These are phyloP conservation scores for Netelia inedita DNA, from an alignment of 2,888 invertebrate species.

Conservation along the genomic window DNA sequence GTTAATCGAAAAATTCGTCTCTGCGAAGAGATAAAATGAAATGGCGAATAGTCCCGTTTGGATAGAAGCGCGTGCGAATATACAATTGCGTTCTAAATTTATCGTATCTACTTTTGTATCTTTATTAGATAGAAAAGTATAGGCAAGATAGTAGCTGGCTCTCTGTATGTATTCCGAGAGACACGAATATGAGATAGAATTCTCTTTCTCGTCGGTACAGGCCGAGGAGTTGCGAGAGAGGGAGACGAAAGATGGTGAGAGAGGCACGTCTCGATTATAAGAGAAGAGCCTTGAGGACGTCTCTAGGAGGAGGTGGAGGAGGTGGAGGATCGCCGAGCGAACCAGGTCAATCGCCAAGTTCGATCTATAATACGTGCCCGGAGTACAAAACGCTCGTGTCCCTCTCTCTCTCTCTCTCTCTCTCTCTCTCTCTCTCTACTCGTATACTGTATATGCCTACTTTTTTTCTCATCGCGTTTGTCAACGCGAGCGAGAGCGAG, in stretches of 20 bases:
- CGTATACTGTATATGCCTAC: background rate
- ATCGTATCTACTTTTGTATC: background rate
- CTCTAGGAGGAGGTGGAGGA: slow-evolving; percentile 48
- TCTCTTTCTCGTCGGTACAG: background rate
- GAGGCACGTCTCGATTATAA: slow-evolving; percentile 45
- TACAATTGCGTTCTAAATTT: too few relatives aligned
- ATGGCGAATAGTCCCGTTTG: too few relatives aligned
- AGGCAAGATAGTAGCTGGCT: too few relatives aligned
- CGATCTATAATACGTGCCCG: slow-evolving; percentile 78
- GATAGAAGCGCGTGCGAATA: background rate
- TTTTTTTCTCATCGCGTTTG: background rate
- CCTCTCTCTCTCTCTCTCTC: slow-evolving; percentile 1
- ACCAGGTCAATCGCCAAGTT: slow-evolving; percentile 81
- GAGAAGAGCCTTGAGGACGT: slow-evolving; percentile 63
- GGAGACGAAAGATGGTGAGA: slow-evolving; percentile 20
- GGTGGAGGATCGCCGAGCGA: slow-evolving; percentile 71
- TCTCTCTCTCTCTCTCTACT: slow-evolving; percentile 1
- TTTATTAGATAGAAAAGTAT: too few relatives aligned
- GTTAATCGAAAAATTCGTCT: too few relatives aligned
- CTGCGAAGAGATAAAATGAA: too few relatives aligned
- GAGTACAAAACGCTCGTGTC: slow-evolving; percentile 72
- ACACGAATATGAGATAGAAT: background rate
- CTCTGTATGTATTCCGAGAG: background rate
- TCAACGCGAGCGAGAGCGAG: background rate
- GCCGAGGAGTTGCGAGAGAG: background rate